Evolutionary conservation across 2,888 invertebrate species (phyloP).

Genomic region (Cerastoderma edule): DNA sequence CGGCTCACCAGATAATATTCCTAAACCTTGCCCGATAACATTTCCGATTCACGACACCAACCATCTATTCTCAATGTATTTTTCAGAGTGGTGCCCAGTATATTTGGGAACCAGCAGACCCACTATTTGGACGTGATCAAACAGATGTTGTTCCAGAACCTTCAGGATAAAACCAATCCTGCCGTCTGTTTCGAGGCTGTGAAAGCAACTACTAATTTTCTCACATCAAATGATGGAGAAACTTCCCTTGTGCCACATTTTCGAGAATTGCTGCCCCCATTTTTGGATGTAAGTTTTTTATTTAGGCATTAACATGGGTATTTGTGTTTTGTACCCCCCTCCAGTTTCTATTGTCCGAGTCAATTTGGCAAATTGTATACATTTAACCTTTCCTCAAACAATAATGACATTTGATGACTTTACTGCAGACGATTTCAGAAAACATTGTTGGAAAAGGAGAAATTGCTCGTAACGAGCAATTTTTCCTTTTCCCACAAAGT

Average conservation of each 20-base stretch:
- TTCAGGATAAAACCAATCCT: slow-evolving; percentile 86
- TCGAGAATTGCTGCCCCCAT: slow-evolving; percentile 90
- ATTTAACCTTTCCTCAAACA: too few species aligned
- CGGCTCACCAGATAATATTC: neutral
- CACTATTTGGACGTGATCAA: slow-evolving; percentile 96
- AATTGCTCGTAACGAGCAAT: too few species aligned
- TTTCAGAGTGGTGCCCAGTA: slow-evolving; percentile 94
- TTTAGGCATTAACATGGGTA: too few species aligned
- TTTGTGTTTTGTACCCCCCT: too few species aligned
- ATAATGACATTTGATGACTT: too few species aligned
- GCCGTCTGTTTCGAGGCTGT: slow-evolving; percentile 85
- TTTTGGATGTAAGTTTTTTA: slow-evolving; percentile 83
- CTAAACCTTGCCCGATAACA: too few species aligned
- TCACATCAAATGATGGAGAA: slow-evolving; percentile 96
- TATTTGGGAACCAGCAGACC: slow-evolving; percentile 97
- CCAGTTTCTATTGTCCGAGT: too few species aligned
- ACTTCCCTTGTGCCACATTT: slow-evolving; percentile 95
- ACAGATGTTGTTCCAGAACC: slow-evolving; percentile 94
- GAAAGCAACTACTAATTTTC: slow-evolving; percentile 88
- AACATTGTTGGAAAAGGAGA: too few species aligned
- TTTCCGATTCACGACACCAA: too few species aligned
- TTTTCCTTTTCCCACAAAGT: too few species aligned
- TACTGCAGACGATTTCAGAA: too few species aligned
- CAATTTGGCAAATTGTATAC: too few species aligned
- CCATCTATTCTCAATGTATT: neutral